Evolutionary conservation across 2,113 vertebrate genomes (phyloP).

Genomic region (Festucalex cinctus): DNA sequence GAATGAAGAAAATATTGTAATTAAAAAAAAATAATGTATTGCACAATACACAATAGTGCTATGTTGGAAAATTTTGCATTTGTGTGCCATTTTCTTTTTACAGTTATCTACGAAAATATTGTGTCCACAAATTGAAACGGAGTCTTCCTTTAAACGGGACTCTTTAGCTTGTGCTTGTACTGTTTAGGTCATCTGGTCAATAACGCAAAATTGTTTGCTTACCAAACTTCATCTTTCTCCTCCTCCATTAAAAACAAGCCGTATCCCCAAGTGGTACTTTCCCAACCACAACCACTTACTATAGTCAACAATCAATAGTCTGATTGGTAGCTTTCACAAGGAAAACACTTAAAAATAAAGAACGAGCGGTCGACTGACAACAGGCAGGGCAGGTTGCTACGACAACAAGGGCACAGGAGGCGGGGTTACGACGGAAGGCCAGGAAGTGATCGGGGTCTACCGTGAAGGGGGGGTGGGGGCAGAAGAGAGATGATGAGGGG

Average conservation of each 20-base stretch:
- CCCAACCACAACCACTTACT: conserved; percentile 20
- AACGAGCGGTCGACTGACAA: conserved; percentile 15
- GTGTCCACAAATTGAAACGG: too few relatives aligned
- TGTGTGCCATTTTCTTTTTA: too few relatives aligned
- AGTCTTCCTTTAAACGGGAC: too few relatives aligned
- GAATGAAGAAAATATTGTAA: too few relatives aligned
- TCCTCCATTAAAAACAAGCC: conserved; percentile 28
- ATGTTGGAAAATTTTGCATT: too few relatives aligned
- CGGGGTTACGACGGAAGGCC: conserved; percentile 43
- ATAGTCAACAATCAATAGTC: conserved; percentile 33
- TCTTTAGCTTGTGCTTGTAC: too few relatives aligned
- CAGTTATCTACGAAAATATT: too few relatives aligned
- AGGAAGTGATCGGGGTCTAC: conserved; percentile 50
- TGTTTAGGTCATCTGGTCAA: too few relatives aligned
- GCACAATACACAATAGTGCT: too few relatives aligned
- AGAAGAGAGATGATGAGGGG: conserved; percentile 5
- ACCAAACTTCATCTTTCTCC: conserved; percentile 24
- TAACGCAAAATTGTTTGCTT: background rate
- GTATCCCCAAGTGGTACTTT: conserved; percentile 34
- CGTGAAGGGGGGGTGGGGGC: conserved; percentile 32
- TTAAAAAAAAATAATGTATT: too few relatives aligned
- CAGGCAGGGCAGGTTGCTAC: conserved; percentile 51
- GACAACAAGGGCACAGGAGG: conserved; percentile 44
- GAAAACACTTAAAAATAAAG: background rate
- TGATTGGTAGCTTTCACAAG: conserved; percentile 37